phyloP scores from a whole-genome alignment of 1,140 invertebrate species.

The Bombus waltoni region DNA sequence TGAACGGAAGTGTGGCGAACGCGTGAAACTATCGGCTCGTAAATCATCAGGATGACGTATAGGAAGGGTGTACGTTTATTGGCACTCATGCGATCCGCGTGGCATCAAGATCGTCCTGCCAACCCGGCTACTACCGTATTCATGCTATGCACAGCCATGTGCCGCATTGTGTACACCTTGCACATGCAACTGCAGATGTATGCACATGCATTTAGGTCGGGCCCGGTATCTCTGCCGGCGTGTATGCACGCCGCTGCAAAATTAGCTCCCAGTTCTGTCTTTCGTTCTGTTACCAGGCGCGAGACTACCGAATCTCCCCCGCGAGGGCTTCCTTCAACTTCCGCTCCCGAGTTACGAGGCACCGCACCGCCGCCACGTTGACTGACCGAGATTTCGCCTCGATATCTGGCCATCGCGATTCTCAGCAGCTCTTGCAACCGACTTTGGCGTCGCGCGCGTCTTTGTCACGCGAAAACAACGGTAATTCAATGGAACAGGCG shows the following conservation, averaged over 20 bases:
- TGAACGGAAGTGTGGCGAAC: not conserved
- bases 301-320: not conserved
- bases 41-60: slow-evolving; percentile 41
- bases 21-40: slow-evolving; percentile 21
- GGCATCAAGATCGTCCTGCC: slow-evolving; percentile 33
- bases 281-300: slow-evolving; percentile 46
- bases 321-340: not conserved
- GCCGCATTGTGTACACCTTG: slow-evolving; percentile 42
- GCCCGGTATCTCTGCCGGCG: slow-evolving; percentile 14
- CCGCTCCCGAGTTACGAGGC: not conserved
- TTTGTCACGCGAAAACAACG: no score
- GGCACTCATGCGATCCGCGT: slow-evolving; percentile 30
- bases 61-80: slow-evolving; percentile 36
- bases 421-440: not conserved
- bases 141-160: slow-evolving; percentile 39
- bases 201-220: slow-evolving; percentile 53
- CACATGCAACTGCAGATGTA: slow-evolving; percentile 40
- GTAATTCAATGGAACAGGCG: no score
- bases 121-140: slow-evolving; percentile 19
- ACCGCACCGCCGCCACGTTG: not conserved
- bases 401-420: no score
- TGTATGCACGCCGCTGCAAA: slow-evolving; percentile 46
- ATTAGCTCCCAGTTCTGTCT: slow-evolving; percentile 48
- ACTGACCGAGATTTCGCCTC: no score
- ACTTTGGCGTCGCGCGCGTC: not conserved